Percentiles rank a stretch among this genome's conserved stretches.
Conservation (phyloP, 2,888 invertebrate species). For the Sisyra terminalis region DNA sequence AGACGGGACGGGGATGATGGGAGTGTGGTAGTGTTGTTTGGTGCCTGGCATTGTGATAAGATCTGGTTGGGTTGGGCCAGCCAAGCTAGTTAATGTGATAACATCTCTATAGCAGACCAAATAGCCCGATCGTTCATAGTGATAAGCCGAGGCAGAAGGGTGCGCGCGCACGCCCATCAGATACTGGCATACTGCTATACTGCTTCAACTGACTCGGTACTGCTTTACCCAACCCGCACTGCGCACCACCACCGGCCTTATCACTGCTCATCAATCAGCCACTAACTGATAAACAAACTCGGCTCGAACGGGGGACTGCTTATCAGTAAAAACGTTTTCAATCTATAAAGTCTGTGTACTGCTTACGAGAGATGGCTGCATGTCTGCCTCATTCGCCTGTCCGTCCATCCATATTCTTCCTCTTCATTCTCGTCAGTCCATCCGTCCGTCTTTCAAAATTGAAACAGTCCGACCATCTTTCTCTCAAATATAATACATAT, state of each 20-base stretch:
- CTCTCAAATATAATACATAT: no score
- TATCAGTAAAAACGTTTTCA: slow-evolving; percentile 38
- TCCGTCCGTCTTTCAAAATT: no score
- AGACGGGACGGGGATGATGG: no score
- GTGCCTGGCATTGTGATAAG: slow-evolving; percentile 5
- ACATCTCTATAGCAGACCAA: slow-evolving; percentile 31
- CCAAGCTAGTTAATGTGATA: slow-evolving; percentile 38
- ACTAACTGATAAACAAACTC: slow-evolving; percentile 28
- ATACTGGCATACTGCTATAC: slow-evolving; percentile 23
- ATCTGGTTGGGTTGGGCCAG: slow-evolving; percentile 26
- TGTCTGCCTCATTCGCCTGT: no score
- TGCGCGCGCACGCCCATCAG: slow-evolving; percentile 22
- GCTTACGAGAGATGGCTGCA: no score
- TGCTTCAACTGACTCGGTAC: slow-evolving; percentile 18
- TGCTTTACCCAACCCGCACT: slow-evolving; percentile 17
- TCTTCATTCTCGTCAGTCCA: no score
- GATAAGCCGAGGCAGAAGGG: slow-evolving; percentile 19
- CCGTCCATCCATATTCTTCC: no score
- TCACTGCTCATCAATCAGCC: slow-evolving; percentile 30
- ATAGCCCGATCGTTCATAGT: slow-evolving; percentile 26
- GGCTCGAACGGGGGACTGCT: slow-evolving; percentile 27
- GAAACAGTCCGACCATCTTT: no score
- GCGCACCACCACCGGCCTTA: slow-evolving; percentile 22
- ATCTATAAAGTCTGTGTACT: slow-evolving; percentile 23
- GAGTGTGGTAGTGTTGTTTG: slow-evolving; percentile 2